Evolutionary conservation across 2,797 vertebrate species (phyloP).

Genomic region (Falco rusticolus): DNA sequence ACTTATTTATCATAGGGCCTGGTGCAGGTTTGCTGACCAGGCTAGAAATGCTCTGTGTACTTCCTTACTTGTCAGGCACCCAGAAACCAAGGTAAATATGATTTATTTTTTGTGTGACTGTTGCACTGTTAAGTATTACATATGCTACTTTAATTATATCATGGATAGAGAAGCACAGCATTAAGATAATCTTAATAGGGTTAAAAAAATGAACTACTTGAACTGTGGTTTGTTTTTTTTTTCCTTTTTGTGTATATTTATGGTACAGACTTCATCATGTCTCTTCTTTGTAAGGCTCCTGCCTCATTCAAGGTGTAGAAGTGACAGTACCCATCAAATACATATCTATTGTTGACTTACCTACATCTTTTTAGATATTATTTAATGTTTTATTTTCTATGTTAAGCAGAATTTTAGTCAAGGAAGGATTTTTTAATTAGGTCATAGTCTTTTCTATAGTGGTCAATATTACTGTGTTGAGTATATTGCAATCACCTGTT

Average conservation of each 20-base stretch:
- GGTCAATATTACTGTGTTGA: neutral
- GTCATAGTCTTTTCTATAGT: neutral
- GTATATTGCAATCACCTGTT: neutral
- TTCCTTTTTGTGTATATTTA: neutral
- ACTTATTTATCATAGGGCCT: constrained; percentile 78
- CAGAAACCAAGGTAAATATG: constrained; percentile 76
- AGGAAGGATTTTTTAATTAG: neutral
- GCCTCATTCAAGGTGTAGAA: neutral
- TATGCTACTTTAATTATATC: neutral
- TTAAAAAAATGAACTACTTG: neutral
- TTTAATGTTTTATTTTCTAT: neutral
- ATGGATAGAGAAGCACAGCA: neutral
- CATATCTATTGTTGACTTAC: neutral
- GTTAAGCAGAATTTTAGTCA: neutral
- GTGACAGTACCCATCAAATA: neutral
- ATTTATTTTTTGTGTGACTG: neutral
- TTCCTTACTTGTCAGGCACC: constrained; percentile 76
- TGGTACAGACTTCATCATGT: neutral
- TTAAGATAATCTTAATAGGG: neutral
- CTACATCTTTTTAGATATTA: neutral
- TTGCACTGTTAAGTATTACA: neutral
- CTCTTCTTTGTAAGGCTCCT: neutral
- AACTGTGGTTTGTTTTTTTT: neutral
- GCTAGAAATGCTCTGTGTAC: constrained; percentile 71
- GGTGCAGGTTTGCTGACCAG: constrained; percentile 77